These are phyloP conservation scores for Melinopterus prodromus DNA, from an alignment of 2,888 invertebrate species.

Conservation along the genomic window DNA sequence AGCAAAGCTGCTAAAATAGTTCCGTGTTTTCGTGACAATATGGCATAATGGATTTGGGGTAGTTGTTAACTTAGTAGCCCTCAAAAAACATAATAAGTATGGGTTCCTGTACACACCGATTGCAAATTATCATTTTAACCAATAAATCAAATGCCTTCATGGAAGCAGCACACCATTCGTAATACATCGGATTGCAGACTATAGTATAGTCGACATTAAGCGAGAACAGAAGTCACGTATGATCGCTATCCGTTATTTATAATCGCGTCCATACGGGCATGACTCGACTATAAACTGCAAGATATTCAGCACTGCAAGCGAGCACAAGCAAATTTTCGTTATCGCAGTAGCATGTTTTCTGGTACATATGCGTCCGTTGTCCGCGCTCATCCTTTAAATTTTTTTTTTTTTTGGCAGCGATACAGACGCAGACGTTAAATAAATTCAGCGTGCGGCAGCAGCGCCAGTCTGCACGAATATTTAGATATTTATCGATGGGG, in stretches of 20 bases:
- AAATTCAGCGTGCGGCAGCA: neutral
- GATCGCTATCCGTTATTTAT: neutral
- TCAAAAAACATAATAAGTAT: too few relatives aligned
- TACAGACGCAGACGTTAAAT: neutral
- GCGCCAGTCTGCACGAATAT: neutral
- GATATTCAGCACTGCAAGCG: neutral
- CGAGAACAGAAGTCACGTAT: neutral
- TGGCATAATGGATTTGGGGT: too few relatives aligned
- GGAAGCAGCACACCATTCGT: neutral
- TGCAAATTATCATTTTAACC: too few relatives aligned
- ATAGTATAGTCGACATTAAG: neutral
- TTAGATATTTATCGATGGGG: neutral
- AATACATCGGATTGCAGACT: neutral
- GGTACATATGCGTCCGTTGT: neutral
- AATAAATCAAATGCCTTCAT: neutral
- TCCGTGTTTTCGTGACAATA: too few relatives aligned
- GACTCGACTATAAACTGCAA: neutral
- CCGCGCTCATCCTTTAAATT: neutral
- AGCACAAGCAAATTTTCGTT: neutral
- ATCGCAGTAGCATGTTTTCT: neutral
- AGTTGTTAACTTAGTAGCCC: too few relatives aligned
- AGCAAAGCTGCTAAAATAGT: too few relatives aligned
- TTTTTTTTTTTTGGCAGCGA: neutral
- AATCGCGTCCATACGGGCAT: neutral
- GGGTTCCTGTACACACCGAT: too few relatives aligned